Evolutionary conservation across 2,113 vertebrate genomes (phyloP).

Genomic region (Sterna hirundo): DNA sequence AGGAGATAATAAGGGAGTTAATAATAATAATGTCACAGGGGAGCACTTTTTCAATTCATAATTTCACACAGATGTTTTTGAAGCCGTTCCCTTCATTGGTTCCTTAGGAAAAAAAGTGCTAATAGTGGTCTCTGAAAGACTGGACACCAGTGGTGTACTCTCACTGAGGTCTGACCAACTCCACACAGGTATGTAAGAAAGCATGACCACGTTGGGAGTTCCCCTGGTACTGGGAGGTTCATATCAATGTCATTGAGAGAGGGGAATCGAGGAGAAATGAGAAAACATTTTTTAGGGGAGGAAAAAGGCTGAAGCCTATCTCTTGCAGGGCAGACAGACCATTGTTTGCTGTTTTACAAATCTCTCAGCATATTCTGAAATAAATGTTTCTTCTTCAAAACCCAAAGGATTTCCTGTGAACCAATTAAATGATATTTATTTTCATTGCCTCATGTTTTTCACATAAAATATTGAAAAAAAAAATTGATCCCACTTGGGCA

Average conservation of each 20-base stretch:
- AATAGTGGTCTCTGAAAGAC: neutral
- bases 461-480: neutral
- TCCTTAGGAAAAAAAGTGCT: neutral
- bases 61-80: neutral
- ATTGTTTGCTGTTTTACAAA: neutral
- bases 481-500: neutral
- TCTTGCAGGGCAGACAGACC: neutral
- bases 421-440: neutral
- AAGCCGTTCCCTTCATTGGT: neutral
- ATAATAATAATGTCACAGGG: neutral
- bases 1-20: neutral
- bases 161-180: neutral
- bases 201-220: neutral
- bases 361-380: neutral
- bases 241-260: neutral
- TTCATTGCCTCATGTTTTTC: neutral
- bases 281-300: neutral
- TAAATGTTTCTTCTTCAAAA: neutral
- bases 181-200: neutral
- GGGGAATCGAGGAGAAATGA: neutral
- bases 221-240: neutral
- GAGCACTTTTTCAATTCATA: rapidly evolving
- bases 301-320: neutral
- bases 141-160: too few species aligned
- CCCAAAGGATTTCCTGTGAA: neutral